Base-by-base conservation (phyloP, 2,888 invertebrate species). In the Oscheius sp. region DNA sequence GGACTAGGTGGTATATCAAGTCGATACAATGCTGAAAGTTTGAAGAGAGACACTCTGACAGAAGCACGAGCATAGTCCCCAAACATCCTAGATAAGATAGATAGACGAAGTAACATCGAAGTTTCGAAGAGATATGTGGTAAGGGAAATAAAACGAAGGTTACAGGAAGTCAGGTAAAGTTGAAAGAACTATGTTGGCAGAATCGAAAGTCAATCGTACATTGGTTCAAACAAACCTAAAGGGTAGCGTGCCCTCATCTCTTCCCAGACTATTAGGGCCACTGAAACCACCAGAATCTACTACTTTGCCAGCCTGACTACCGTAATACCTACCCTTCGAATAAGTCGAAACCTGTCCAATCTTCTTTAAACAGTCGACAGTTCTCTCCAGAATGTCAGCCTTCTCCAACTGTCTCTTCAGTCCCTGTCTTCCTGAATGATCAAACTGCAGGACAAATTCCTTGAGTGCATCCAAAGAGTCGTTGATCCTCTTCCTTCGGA, bases 381-480 rank as follows among this genome's bases (percentile, higher is more conserved):
- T 96, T 94, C 96, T 94, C 91, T 97, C 96, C 80, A 97, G 92
- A 83, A 97, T 96, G 90, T 97, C 96, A 2, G 96, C 96, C 90
- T 97, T 97, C 90, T 97, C 96, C 85, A 96, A 91, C 90, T 97
- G 68, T 29, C 42, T 53, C 33, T 55, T 68, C 10, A 13, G 32
- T 9, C 33, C 68, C 7, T 68, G 33, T 35, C 37, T 10, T 9
- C 29, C 48, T 29, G 66, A 55, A 3, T 72, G 72, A 35, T 59
- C 58, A 70, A 66, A 62, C 59, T 68, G 50, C 21, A 80, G 42
- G 47, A 79, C 71, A 5, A 79, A 57, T 29, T 75, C 72, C 75
- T 84, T 84, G 32, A 86, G 71, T 13, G 74, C 68, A 47, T 73
- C 74, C 42, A 82, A 74, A 42, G 76, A 79, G 9, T 71, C 57